A percentile compares a stretch with the other conserved stretches of the same genome.
These are phyloP conservation scores for Synanthedon vespiformis DNA, from an alignment of 2,888 invertebrate species.

Conservation along the genomic window DNA sequence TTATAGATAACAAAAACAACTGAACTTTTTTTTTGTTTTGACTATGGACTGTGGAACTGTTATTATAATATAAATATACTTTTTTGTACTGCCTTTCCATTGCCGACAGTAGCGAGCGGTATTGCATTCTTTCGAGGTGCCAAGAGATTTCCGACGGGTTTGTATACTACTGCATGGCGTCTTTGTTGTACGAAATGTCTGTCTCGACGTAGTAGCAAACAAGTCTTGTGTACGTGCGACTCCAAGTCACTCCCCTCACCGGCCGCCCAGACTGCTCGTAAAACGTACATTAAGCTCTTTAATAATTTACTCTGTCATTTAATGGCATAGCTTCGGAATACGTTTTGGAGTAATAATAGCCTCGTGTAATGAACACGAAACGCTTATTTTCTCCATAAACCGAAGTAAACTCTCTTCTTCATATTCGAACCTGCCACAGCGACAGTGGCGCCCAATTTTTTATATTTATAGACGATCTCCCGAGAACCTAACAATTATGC, in stretches of 20 bases:
- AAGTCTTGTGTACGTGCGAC: not conserved
- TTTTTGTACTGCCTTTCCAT: too few relatives aligned
- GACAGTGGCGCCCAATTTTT: too few relatives aligned
- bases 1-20: too few relatives aligned
- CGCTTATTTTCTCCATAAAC: too few relatives aligned
- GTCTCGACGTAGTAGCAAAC: not conserved
- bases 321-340: not conserved
- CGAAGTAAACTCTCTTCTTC: too few relatives aligned
- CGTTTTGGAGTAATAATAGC: not conserved
- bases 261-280: constrained; percentile 1
- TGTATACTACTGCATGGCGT: not conserved
- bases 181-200: not conserved
- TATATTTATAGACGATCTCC: too few relatives aligned
- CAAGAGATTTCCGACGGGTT: not conserved
- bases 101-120: too few relatives aligned
- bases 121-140: not conserved
- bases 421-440: too few relatives aligned
- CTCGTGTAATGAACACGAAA: not conserved
- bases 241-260: not conserved
- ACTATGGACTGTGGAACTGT: too few relatives aligned
- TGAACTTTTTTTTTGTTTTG: too few relatives aligned
- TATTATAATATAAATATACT: too few relatives aligned
- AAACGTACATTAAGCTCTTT: constrained; percentile 2
- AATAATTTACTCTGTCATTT: not conserved
- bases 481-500: too few relatives aligned